Conservation (phyloP, 35 echinoderm and acorn worm genomes). For the Chiridota heheva region DNA sequence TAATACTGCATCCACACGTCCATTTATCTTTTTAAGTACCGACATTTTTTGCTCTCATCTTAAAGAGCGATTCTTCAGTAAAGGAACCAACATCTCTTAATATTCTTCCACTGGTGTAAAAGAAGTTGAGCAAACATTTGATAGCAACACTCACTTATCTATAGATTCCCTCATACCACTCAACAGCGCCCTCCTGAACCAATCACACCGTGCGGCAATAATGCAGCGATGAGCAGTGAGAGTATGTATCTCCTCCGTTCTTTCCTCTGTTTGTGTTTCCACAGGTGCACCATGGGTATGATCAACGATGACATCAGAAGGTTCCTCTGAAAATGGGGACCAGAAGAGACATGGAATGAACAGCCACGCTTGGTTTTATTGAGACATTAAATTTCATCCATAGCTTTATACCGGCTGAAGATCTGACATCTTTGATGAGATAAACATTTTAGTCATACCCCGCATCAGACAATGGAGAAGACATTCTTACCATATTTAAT, state of each 20-base stretch:
- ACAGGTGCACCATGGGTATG: conserved; percentile 55
- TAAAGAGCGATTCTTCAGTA: too few species aligned
- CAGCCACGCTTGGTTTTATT: too few species aligned
- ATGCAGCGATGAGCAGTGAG: conserved; percentile 66
- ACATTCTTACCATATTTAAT: too few species aligned
- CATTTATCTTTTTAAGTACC: too few species aligned
- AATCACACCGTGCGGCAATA: conserved; percentile 81
- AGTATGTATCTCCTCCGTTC: conserved; percentile 28
- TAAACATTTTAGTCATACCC: too few species aligned
- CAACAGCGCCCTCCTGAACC: conserved; percentile 75
- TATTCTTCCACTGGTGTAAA: too few species aligned
- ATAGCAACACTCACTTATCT: conserved; percentile 68
- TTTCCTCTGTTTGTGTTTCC: conserved; percentile 36
- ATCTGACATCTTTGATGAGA: background rate
- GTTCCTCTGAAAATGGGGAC: conserved; percentile 62
- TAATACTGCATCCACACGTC: too few species aligned
- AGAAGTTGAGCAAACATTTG: too few species aligned
- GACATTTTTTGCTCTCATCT: too few species aligned
- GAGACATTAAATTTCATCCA: background rate
- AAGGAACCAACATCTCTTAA: too few species aligned
- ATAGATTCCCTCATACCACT: conserved; percentile 92
- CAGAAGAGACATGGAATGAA: background rate
- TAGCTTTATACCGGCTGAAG: background rate
- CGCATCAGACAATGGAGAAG: too few species aligned
- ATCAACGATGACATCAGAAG: conserved; percentile 77